These are phyloP conservation scores for Oxygymnocypris stewartii DNA, from an alignment of 2,113 vertebrate species.

Conservation along the genomic window DNA sequence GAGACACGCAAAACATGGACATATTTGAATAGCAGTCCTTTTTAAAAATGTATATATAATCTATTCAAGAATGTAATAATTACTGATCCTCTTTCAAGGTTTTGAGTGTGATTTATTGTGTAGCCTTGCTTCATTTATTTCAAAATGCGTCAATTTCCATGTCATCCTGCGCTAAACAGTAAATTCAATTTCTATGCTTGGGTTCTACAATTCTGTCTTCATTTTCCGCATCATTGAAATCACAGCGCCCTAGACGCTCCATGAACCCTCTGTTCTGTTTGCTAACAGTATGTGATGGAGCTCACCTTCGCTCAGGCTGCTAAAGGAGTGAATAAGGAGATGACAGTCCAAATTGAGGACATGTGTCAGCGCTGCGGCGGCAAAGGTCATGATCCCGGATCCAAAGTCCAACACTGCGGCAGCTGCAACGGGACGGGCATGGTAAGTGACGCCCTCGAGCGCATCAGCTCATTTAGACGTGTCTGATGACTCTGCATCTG, in stretches of 20 bases:
- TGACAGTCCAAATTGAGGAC: slow-evolving; percentile 82
- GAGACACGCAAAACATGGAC: too few relatives aligned
- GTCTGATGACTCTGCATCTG: not conserved
- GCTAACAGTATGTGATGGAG: slow-evolving; percentile 89
- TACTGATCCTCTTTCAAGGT: too few relatives aligned
- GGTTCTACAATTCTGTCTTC: not conserved
- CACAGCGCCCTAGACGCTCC: not conserved
- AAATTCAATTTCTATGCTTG: not conserved
- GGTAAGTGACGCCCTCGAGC: slow-evolving; percentile 71
- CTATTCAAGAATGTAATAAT: too few relatives aligned
- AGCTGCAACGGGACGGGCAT: slow-evolving; percentile 91
- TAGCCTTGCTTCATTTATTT: not conserved
- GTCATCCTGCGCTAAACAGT: too few relatives aligned
- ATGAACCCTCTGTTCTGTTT: not conserved
- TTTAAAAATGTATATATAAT: not conserved
- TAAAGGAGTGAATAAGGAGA: slow-evolving; percentile 97
- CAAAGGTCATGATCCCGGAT: slow-evolving; percentile 89
- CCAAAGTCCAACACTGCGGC: slow-evolving; percentile 87
- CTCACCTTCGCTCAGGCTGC: slow-evolving; percentile 94
- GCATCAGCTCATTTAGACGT: not conserved
- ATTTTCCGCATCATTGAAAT: not conserved
- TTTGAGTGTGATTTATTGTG: not conserved
- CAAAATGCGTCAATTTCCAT: too few relatives aligned
- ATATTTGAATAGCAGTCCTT: too few relatives aligned
- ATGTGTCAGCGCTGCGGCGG: slow-evolving; percentile 87